phyloP scores from a whole-genome alignment of 2,888 invertebrate genomes.

The Miltochrista miniata region DNA sequence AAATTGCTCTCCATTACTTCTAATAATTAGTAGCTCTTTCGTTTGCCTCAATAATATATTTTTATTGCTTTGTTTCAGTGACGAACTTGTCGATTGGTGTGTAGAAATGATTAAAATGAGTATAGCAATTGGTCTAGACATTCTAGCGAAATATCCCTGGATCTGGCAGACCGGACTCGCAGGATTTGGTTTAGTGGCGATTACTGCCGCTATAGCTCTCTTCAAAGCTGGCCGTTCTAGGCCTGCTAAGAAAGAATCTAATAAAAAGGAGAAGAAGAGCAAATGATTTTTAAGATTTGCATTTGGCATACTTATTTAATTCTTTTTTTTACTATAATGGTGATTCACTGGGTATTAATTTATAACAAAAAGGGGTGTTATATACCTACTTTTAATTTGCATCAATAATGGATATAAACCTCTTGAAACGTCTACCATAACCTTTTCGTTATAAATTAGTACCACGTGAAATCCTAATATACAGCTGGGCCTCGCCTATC shows the following conservation, averaged over 20 bases:
- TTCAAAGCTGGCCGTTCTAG: constrained; percentile 69
- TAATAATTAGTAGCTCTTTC: too few species aligned
- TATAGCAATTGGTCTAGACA: constrained; percentile 60
- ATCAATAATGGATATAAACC: too few species aligned
- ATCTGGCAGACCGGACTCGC: constrained; percentile 75
- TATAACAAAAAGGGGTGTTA: too few species aligned
- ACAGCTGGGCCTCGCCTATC: too few species aligned
- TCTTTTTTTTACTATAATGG: too few species aligned
- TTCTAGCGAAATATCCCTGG: constrained; percentile 72
- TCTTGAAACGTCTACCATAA: too few species aligned
- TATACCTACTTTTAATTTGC: too few species aligned
- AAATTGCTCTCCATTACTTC: too few species aligned
- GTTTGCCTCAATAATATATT: not conserved
- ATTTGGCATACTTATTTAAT: too few species aligned
- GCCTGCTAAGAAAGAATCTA: constrained; percentile 56
- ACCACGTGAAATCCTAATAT: too few species aligned
- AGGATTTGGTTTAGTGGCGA: constrained; percentile 76
- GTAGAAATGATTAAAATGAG: constrained; percentile 68
- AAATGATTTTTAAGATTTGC: constrained; percentile 48
- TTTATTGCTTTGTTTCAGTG: constrained; percentile 58
- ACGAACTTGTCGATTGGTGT: constrained; percentile 76
- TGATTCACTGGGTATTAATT: too few species aligned
- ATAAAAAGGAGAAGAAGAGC: constrained; percentile 72
- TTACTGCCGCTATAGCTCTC: constrained; percentile 76
- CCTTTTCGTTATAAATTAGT: too few species aligned